phyloP scores from a whole-genome alignment of 2,888 invertebrate genomes.

The Lagria hirta region DNA sequence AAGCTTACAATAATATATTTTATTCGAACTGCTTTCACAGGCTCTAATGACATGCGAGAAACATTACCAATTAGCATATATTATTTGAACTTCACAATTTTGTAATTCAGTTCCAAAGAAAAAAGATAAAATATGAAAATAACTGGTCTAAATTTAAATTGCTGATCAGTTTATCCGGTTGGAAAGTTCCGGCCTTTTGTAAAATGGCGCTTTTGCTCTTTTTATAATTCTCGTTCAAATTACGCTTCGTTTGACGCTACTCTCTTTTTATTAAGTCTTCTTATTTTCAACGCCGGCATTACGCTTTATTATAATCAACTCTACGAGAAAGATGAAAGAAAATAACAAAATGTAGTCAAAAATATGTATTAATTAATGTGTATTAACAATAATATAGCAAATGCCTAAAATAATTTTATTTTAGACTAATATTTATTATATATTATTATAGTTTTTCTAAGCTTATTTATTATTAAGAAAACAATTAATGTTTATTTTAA shows the following conservation, averaged over 20 bases:
- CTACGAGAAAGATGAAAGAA: too few relatives aligned
- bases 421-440: too few relatives aligned
- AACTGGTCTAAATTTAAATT: conserved; percentile 53
- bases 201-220: conserved; percentile 42
- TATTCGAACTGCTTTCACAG: too few relatives aligned
- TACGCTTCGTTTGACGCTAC: conserved; percentile 43
- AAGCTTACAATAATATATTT: too few relatives aligned
- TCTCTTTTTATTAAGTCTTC: conserved; percentile 30
- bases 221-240: conserved; percentile 44
- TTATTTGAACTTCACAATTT: conserved; percentile 11
- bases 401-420: too few relatives aligned
- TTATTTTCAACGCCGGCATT: conserved; percentile 22
- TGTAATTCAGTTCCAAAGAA: conserved; percentile 10
- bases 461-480: too few relatives aligned
- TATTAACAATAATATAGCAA: too few relatives aligned
- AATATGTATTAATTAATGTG: too few relatives aligned
- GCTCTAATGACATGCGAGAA: too few relatives aligned
- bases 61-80: conserved; percentile 20
- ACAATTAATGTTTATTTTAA: too few relatives aligned
- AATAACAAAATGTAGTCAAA: too few relatives aligned
- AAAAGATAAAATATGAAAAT: conserved; percentile 41
- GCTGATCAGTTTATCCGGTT: conserved; percentile 55
- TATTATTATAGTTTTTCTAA: too few relatives aligned
- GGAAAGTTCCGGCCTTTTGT: conserved; percentile 51
- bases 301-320: conserved; percentile 18